Percentiles rank a stretch among this genome's conserved stretches.
These are phyloP conservation scores for Nothocercus julius DNA, from an alignment of 2,113 vertebrate species.

Conservation along the genomic window DNA sequence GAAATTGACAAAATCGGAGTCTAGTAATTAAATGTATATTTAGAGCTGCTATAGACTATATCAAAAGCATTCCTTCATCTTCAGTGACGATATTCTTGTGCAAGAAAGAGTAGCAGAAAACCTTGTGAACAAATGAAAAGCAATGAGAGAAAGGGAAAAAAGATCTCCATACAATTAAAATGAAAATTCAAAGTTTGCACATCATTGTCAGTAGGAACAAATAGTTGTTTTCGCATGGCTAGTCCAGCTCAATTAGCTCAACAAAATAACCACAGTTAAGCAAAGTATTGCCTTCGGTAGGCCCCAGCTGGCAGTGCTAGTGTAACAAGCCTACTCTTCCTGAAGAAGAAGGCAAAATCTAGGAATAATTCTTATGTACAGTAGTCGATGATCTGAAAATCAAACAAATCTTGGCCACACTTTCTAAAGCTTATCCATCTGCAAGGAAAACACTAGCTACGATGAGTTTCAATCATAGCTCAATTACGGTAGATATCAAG, in stretches of 20 bases:
- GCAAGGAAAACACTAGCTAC: not conserved
- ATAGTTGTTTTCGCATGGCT: not conserved
- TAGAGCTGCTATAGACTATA: not conserved
- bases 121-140: not conserved
- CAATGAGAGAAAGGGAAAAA: not conserved
- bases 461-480: slow-evolving; percentile 25
- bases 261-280: not conserved
- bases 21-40: not conserved
- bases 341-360: not conserved
- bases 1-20: not conserved
- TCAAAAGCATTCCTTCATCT: not conserved
- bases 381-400: not conserved
- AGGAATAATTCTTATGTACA: not conserved
- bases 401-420: not conserved
- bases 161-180: not conserved
- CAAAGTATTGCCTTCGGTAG: rapidly evolving
- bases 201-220: not conserved
- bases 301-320: not conserved
- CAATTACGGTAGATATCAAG: not conserved
- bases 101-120: not conserved
- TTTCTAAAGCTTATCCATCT: slow-evolving; percentile 17
- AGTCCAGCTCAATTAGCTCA: not conserved
- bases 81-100: not conserved
- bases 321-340: not conserved
- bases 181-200: not conserved